Conservation (phyloP, 1,140 invertebrate genomes). For the Fopius arisanus region DNA sequence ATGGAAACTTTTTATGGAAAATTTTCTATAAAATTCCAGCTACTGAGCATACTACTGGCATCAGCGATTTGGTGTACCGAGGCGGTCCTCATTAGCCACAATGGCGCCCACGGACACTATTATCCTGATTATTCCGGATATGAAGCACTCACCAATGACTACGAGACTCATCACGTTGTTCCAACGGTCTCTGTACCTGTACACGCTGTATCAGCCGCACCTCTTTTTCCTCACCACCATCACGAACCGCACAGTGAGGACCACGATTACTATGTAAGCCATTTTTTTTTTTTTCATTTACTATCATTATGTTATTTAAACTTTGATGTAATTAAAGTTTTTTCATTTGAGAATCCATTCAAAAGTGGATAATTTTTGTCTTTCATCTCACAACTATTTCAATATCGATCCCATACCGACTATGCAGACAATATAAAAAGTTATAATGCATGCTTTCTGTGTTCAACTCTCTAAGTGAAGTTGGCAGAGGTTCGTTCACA, state of each 20-base stretch:
- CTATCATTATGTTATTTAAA: neutral
- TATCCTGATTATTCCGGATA: constrained; percentile 45
- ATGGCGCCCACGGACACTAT: constrained; percentile 50
- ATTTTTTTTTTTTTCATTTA: neutral
- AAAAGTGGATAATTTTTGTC: too few species aligned
- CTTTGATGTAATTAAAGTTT: neutral
- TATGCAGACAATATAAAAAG: too few species aligned
- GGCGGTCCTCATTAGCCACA: constrained; percentile 57
- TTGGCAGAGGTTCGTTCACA: too few species aligned
- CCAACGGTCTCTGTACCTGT: constrained; percentile 60
- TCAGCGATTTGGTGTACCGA: constrained; percentile 46
- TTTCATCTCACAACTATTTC: too few species aligned
- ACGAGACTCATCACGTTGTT: constrained; percentile 54
- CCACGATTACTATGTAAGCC: constrained; percentile 57
- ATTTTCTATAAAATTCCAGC: constrained; percentile 39
- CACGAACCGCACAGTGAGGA: constrained; percentile 45
- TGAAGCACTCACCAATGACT: constrained; percentile 46
- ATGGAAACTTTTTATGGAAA: neutral
- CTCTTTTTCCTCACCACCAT: constrained; percentile 48
- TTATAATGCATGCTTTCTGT: too few species aligned
- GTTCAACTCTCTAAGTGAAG: too few species aligned
- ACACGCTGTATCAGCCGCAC: constrained; percentile 60
- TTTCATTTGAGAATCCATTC: too few species aligned
- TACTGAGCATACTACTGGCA: constrained; percentile 46
- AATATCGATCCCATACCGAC: too few species aligned